Conservation (phyloP, 2,113 vertebrate species). For the Mungos mungo region DNA sequence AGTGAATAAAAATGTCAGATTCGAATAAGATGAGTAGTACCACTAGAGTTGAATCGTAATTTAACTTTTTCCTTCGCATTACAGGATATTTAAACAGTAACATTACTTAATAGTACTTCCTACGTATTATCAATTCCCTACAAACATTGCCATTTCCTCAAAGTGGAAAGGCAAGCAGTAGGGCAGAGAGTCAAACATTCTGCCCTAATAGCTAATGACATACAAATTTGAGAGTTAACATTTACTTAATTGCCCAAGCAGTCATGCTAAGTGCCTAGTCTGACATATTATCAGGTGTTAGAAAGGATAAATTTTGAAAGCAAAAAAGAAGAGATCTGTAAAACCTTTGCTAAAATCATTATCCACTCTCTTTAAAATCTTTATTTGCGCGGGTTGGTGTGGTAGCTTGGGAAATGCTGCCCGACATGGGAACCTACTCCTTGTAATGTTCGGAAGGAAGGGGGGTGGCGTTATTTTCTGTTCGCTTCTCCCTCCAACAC, state of each 20-base stretch:
- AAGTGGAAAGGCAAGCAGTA: conserved; percentile 41
- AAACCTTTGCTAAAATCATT: neutral
- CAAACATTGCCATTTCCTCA: conserved; percentile 51
- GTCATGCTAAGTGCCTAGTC: conserved; percentile 55
- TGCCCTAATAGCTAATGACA: conserved; percentile 29
- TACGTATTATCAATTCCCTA: conserved; percentile 44
- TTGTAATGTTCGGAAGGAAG: neutral
- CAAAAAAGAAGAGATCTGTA: neutral
- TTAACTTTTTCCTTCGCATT: conserved; percentile 36
- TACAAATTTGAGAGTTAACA: conserved; percentile 63
- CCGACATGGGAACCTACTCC: neutral
- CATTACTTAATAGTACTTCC: conserved; percentile 36
- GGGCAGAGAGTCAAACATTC: conserved; percentile 59
- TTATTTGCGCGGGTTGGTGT: neutral
- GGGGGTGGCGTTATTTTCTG: neutral
- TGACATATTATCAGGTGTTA: conserved; percentile 65
- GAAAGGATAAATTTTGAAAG: conserved; percentile 41
- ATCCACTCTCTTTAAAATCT: neutral
- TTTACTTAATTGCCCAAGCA: conserved; percentile 67
- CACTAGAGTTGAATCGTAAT: conserved; percentile 49
- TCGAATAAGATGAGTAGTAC: conserved; percentile 3
- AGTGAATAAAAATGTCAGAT: conserved; percentile 58
- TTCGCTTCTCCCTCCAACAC: neutral
- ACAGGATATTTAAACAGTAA: conserved; percentile 49
- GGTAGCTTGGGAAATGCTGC: neutral